Conservation (phyloP, 1,140 invertebrate species). For the Pollicipes pollicipes region DNA sequence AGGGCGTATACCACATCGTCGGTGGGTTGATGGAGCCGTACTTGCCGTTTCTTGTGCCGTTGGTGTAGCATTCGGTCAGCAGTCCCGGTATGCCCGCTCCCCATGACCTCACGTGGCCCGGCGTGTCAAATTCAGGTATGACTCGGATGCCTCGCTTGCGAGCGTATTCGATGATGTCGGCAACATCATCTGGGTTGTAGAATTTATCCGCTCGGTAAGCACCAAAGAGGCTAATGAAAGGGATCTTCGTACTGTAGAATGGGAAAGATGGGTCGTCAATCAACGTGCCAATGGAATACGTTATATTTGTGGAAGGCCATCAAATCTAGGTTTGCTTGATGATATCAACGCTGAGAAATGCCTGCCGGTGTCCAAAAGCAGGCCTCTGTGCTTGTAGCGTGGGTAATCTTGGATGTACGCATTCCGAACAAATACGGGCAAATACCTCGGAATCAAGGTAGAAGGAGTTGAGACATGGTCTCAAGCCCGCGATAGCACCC, state of each 20-base stretch:
- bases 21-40: constrained; percentile 63
- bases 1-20: constrained; percentile 43
- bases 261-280: constrained; percentile 83
- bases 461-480: constrained; percentile 27
- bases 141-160: constrained; percentile 65
- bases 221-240: constrained; percentile 41
- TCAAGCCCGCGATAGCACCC: constrained; percentile 28
- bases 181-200: constrained; percentile 46
- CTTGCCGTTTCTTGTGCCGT: constrained; percentile 32
- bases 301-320: constrained; percentile 82
- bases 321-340: constrained; percentile 48
- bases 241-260: constrained; percentile 54
- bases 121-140: constrained; percentile 81
- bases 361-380: constrained; percentile 65
- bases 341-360: constrained; percentile 50
- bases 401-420: too few relatives aligned
- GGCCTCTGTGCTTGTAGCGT: constrained; percentile 34
- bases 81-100: constrained; percentile 47
- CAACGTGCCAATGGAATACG: constrained; percentile 87
- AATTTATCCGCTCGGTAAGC: constrained; percentile 48
- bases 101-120: constrained; percentile 66
- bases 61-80: constrained; percentile 50
- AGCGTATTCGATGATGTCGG: constrained; percentile 54
- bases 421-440: too few relatives aligned
- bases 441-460: too few relatives aligned